Conservation (phyloP, 2,888 invertebrate genomes). For the Cataglyphis livida region DNA sequence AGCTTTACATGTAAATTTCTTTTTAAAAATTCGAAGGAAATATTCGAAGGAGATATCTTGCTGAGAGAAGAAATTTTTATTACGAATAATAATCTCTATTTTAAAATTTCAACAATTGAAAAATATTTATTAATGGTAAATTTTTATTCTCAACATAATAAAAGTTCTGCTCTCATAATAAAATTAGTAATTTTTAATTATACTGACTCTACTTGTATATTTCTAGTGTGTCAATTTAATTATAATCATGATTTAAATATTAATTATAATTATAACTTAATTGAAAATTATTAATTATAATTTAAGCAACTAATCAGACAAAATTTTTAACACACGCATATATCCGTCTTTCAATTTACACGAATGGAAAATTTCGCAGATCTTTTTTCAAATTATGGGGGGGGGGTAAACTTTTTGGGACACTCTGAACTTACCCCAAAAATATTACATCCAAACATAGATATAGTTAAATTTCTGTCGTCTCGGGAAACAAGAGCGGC, state of each 20-base stretch:
- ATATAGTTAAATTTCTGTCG: conserved; percentile 4
- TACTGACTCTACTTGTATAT: not conserved
- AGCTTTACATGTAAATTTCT: not conserved
- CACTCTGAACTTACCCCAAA: not conserved
- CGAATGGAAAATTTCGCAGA: not conserved
- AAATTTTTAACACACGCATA: not conserved
- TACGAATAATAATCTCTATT: not conserved
- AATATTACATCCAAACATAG: not conserved
- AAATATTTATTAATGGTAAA: not conserved
- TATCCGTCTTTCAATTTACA: not conserved
- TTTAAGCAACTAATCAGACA: not conserved
- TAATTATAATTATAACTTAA: not conserved
- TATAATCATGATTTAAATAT: not conserved
- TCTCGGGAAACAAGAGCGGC: conserved; percentile 2
- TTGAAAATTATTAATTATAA: no score
- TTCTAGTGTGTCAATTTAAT: not conserved
- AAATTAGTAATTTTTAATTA: not conserved
- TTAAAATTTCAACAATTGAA: not conserved
- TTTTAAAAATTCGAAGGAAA: not conserved
- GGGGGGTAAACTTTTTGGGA: not conserved
- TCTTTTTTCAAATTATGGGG: not conserved
- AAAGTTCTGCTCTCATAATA: not conserved
- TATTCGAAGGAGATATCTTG: not conserved
- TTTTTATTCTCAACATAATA: not conserved
- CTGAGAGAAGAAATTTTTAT: not conserved